Conservation (phyloP, 1,140 invertebrate genomes). For the Calliphora vicina region DNA sequence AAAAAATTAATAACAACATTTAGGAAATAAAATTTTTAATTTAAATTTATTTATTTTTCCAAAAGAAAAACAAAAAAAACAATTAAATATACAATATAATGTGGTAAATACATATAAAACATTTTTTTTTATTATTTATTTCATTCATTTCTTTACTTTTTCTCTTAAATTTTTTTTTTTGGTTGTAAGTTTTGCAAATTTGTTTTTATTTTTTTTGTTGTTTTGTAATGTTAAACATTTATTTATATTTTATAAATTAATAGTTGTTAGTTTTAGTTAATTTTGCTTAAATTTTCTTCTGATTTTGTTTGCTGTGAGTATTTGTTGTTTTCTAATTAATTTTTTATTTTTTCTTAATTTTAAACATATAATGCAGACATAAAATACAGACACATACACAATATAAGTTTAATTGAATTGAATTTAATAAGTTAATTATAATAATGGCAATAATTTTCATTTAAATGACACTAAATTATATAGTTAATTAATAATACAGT, state of each 20-base stretch:
- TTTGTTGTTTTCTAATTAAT: too few species aligned
- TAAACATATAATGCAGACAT: neutral
- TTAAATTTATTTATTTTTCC: neutral
- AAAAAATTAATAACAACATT: neutral
- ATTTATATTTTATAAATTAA: neutral
- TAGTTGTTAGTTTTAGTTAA: neutral
- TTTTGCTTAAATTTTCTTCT: neutral
- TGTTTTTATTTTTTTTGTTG: neutral
- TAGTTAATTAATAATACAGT: neutral
- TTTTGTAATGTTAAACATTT: neutral
- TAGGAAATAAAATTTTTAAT: too few species aligned
- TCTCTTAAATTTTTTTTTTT: neutral
- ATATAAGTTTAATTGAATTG: neutral
- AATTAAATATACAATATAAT: slow-evolving; percentile 3
- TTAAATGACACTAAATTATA: neutral
- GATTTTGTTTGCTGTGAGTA: neutral
- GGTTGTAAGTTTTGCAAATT: neutral
- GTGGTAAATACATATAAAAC: slow-evolving; percentile 16
- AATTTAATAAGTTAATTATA: neutral
- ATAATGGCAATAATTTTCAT: neutral
- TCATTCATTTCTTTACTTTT: neutral
- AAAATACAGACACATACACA: neutral
- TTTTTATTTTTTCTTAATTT: neutral
- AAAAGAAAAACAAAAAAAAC: neutral
- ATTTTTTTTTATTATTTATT: neutral